These are phyloP conservation scores for Acrossocheilus wenchowensis DNA, from an alignment of 2,797 vertebrate genomes.

Conservation along the genomic window DNA sequence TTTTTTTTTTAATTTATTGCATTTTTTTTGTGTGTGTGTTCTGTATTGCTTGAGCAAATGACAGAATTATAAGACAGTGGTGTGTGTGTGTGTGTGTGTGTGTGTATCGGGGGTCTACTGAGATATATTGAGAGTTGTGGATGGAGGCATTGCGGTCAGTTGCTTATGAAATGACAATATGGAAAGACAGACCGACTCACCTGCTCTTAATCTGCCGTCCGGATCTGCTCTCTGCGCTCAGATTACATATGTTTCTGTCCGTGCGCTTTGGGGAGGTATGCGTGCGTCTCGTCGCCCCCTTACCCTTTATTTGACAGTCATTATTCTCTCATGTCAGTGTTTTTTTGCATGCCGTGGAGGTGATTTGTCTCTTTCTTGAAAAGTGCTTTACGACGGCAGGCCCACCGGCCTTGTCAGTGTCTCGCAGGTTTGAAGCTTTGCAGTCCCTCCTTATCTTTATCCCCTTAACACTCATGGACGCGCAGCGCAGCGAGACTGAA, in stretches of 20 bases:
- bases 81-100: not conserved
- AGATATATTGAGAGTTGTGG: slow-evolving; percentile 61
- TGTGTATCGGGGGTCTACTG: not conserved
- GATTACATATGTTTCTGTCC: slow-evolving; percentile 49
- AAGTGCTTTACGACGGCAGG: slow-evolving; percentile 38
- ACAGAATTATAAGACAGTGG: not conserved
- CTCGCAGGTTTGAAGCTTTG: slow-evolving; percentile 47
- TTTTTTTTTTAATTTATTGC: no score
- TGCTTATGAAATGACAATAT: slow-evolving; percentile 51
- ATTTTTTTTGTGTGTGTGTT: no score
- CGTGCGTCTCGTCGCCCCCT: slow-evolving; percentile 1
- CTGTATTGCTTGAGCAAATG: not conserved
- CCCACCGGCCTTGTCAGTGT: slow-evolving; percentile 41
- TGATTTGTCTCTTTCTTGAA: slow-evolving; percentile 54
- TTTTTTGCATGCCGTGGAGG: slow-evolving; percentile 35
- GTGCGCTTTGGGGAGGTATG: slow-evolving; percentile 32
- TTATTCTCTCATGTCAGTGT: slow-evolving; percentile 50
- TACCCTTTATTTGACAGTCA: slow-evolving; percentile 42
- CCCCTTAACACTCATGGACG: slow-evolving; percentile 37
- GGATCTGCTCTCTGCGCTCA: slow-evolving; percentile 51
- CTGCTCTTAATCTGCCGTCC: slow-evolving; percentile 60
- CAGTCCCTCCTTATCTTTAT: slow-evolving; percentile 51
- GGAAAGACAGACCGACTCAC: slow-evolving; percentile 56
- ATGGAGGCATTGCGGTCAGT: slow-evolving; percentile 51
- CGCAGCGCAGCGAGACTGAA: slow-evolving; percentile 42